Base-by-base conservation (phyloP, 2,113 vertebrate species). In the Grammomys dolichurus region DNA sequence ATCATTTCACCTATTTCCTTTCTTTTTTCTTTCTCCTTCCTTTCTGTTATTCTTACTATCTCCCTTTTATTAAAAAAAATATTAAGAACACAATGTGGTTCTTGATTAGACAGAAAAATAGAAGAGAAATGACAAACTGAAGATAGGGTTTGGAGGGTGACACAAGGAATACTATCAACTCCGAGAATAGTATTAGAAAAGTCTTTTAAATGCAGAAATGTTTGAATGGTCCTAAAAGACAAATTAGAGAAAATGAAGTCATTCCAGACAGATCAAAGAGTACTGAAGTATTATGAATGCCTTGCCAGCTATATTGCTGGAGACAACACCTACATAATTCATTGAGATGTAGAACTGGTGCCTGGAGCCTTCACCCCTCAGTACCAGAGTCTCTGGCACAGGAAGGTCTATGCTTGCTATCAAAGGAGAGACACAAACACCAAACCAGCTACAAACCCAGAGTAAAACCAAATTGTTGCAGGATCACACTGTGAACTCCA, bases 1-100 rank as follows among this genome's bases (percentile, higher is more conserved):
- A 70, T 81, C 70, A 6, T 82, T 78, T 73, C 16, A 89, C 16
- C 76, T 16, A 78, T 89, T 58, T 19, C 4, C 33, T 87, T 48
- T 5, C 3, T 48, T 28, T 13, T 10, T 48, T 26, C 14, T 40
- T 40, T 26, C 17, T 73, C 72, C 19, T 73, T 43, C 72, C 19
- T 22, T 73, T 73, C 70, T 73, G n/a, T 22, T 26, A 75, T 40
- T 81, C n/a, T 36, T 65, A 7, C 17, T 69, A 17, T 5, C 69
- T 40, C 80, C 77, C 19, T 84, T 86, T 81, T 85, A 56, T n/a
- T 88, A 76, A 95, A 96, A 93, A 54, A 70, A 86, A 72, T 81
- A 87, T 67, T 85, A 81, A 26, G 90, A 95, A 90, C 19, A 73
- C 0, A 89, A 56, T 7, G 65, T 8, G 81, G 36, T 75, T 87